Base-by-base conservation (phyloP, 1,140 invertebrate genomes). In the Caenorhabditis tropicalis region DNA sequence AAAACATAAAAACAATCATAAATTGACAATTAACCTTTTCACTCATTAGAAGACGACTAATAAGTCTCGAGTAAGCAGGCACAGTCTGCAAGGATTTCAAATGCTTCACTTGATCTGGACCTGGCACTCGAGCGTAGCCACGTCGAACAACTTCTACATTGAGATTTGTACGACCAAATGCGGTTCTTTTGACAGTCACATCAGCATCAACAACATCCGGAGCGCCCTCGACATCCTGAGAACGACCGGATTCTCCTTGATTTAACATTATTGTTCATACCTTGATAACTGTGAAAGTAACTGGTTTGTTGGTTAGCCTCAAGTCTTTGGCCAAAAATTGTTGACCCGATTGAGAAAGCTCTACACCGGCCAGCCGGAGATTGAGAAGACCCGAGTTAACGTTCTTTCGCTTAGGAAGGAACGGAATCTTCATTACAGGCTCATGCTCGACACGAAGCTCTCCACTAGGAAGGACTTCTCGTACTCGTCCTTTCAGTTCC, bases 81-180 rank as follows among this genome's bases (percentile, higher is more conserved):
- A 88, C 87, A 12, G 58, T 39, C 79, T 91, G 90, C 24, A 91
- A 83, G 12, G 90, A 83, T 70, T 88, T 86, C 29, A 89, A 53
- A 85, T 91, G 90, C 49, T 81, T 46, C 19, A 74, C 31, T 74
- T 91, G 58, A 27, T 91, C 87, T n/a, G 86, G 87, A 12, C 79
- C 58, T 48, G 82, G 89, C 5, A 91, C 88, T 29, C 90, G 79
- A 31, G 90, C 90, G 53, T 88, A 89, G 7, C 90, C 90, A 29
- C 88, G 82, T 29, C 90, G 86, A 49, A 91, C 85, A n/a, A 91
- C 74, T 48, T 91, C 90, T 7, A 87, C 53, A 82, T 91, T 91
- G 33, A 91, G 58, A 83, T 91, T 91, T 12, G 85, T 83, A 49
- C 82, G 84, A 19, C 86, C 79, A 43, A 89, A 79, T 31, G 82